phyloP scores from a whole-genome alignment of 1,140 invertebrate species.

The Phenacoccus solenopsis region DNA sequence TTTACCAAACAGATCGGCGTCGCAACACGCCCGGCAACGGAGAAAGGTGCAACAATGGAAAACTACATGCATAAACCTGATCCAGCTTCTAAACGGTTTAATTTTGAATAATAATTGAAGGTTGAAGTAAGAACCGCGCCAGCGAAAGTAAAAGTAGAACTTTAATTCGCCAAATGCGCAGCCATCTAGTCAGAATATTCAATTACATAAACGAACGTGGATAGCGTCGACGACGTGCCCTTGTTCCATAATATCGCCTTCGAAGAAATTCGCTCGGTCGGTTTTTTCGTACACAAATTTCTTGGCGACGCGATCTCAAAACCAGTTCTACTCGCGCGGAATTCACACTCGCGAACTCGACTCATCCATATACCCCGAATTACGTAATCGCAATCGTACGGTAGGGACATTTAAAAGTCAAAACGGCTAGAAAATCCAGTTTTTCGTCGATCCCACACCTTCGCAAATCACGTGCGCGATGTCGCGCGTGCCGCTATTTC shows the following conservation, averaged over 20 bases:
- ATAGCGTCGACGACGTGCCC: background rate
- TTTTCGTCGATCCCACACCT: no score
- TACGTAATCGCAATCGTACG: background rate
- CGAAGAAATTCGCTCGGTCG: background rate
- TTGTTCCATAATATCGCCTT: background rate
- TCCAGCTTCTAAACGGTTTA: background rate
- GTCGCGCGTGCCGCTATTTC: no score
- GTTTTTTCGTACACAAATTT: no score
- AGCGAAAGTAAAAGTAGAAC: conserved; percentile 1
- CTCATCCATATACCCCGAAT: no score
- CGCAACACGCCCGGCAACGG: background rate
- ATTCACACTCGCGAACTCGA: background rate
- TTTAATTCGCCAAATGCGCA: background rate
- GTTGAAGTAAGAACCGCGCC: background rate
- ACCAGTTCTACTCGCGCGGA: background rate
- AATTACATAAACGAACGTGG: background rate
- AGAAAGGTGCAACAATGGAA: background rate
- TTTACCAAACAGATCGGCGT: background rate
- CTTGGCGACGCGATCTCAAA: background rate
- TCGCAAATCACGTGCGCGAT: no score
- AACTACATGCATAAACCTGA: background rate
- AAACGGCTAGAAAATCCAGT: background rate
- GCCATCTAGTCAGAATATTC: background rate
- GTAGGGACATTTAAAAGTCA: background rate
- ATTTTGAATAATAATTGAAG: background rate